These are phyloP conservation scores for Epistrophella euchroma DNA, from an alignment of 2,888 invertebrate species.

Conservation along the genomic window DNA sequence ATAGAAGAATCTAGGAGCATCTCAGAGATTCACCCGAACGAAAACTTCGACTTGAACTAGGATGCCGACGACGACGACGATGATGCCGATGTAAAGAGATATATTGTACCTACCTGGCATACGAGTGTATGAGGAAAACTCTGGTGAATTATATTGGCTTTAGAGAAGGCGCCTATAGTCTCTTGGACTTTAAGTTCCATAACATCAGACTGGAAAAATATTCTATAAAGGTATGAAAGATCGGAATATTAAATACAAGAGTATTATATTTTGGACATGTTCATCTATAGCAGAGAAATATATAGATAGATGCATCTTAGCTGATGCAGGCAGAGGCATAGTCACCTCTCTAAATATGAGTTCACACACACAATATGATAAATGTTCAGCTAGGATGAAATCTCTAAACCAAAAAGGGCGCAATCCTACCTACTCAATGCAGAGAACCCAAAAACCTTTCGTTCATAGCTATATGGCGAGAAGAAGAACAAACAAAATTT, in stretches of 20 bases:
- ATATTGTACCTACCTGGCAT: not conserved
- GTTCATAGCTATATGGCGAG: not conserved
- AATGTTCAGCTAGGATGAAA: constrained; percentile 57
- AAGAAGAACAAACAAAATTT: constrained; percentile 70
- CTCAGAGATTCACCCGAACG: constrained; percentile 20
- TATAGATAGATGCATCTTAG: constrained; percentile 35
- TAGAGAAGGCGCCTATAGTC: constrained; percentile 39
- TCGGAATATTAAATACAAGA: constrained; percentile 76
- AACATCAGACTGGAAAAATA: constrained; percentile 42
- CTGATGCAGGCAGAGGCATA: not conserved
- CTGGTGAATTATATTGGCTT: constrained; percentile 59
- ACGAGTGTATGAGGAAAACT: constrained; percentile 30
- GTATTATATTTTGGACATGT: constrained; percentile 72
- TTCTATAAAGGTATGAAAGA: constrained; percentile 75
- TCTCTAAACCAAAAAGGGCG: constrained; percentile 37
- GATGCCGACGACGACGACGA: not conserved
- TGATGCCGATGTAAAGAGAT: constrained; percentile 3
- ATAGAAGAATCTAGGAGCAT: constrained; percentile 42
- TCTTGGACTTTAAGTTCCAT: constrained; percentile 7
- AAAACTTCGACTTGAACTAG: constrained; percentile 15
- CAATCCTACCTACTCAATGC: not conserved
- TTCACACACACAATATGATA: constrained; percentile 43
- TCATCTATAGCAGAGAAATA: constrained; percentile 33
- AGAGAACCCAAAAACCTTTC: constrained; percentile 19
- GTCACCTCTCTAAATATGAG: constrained; percentile 7